Percentiles rank a stretch among this genome's conserved stretches.
Conservation (phyloP, 1,140 invertebrate genomes). For the Drosophila orosa region DNA sequence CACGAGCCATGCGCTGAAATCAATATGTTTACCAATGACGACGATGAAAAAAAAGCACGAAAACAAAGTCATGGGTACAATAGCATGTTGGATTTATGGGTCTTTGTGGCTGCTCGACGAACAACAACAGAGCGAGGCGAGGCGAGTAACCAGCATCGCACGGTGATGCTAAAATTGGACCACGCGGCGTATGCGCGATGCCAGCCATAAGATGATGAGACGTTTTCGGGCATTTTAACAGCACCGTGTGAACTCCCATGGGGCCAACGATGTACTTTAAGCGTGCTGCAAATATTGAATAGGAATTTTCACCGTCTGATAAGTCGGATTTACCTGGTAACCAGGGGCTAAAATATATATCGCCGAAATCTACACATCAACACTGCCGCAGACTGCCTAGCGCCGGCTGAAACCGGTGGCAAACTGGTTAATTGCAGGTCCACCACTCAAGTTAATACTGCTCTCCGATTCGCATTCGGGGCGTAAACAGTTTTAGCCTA, state of each 20-base stretch:
- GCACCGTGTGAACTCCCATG: conserved; percentile 51
- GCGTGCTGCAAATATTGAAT: conserved; percentile 55
- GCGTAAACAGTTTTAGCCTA: conserved; percentile 45
- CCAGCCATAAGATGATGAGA: conserved; percentile 7
- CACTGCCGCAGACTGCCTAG: conserved; percentile 53
- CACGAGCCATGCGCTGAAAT: conserved; percentile 62
- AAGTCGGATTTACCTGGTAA: conserved; percentile 58
- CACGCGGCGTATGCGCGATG: conserved; percentile 63
- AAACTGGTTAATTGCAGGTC: conserved; percentile 45
- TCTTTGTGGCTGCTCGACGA: conserved; percentile 15
- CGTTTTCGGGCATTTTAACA: conserved; percentile 63
- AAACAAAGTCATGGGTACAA: conserved; percentile 66
- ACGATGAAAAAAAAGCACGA: conserved; percentile 22
- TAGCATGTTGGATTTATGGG: conserved; percentile 28
- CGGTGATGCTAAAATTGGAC: conserved; percentile 66
- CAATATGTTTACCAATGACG: conserved; percentile 63
- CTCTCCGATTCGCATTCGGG: conserved; percentile 4
- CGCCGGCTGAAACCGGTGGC: conserved; percentile 66
- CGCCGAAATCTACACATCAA: conserved; percentile 21
- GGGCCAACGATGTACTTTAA: conserved; percentile 22
- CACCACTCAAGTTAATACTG: conserved; percentile 18
- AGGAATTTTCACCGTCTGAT: conserved; percentile 65
- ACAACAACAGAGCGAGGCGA: conserved; percentile 16
- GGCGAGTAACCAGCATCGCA: conserved; percentile 36
- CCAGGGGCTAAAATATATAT: conserved; percentile 22